A percentile compares a stretch with the other conserved stretches of the same genome.
Evolutionary conservation across 2,113 vertebrate species (phyloP).

Genomic region (Apodemus speciosus): DNA sequence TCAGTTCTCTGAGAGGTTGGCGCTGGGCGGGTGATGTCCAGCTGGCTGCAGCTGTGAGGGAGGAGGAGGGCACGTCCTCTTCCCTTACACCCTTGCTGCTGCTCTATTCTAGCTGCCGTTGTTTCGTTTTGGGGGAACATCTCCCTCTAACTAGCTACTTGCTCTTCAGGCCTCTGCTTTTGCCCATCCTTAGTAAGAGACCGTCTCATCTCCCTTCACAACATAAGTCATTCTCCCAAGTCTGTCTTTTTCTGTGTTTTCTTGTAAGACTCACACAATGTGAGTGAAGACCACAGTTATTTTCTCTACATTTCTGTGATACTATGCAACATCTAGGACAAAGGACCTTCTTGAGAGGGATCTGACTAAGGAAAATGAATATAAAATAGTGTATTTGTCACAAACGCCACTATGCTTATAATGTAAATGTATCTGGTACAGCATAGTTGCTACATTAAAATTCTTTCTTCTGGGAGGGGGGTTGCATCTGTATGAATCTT

Average conservation of each 20-base stretch:
- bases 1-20: not conserved
- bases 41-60: slow-evolving; percentile 15
- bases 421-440: not conserved
- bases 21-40: not conserved
- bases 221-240: not conserved
- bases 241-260: not conserved
- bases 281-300: not conserved
- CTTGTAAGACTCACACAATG: not conserved
- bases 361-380: not conserved
- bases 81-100: not conserved
- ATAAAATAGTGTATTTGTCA: not conserved
- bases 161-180: not conserved
- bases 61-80: not conserved
- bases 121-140: not conserved
- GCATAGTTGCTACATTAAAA: not conserved
- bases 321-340: not conserved
- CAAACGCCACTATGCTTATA: not conserved
- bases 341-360: not conserved
- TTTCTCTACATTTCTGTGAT: not conserved
- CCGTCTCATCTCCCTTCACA: not conserved
- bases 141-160: slow-evolving; percentile 15
- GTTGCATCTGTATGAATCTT: not conserved
- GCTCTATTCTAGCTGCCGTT: not conserved
- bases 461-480: not conserved
- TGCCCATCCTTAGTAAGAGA: not conserved